Base-by-base conservation (phyloP, 2,797 vertebrate species). In the Steatocranus sp. region DNA sequence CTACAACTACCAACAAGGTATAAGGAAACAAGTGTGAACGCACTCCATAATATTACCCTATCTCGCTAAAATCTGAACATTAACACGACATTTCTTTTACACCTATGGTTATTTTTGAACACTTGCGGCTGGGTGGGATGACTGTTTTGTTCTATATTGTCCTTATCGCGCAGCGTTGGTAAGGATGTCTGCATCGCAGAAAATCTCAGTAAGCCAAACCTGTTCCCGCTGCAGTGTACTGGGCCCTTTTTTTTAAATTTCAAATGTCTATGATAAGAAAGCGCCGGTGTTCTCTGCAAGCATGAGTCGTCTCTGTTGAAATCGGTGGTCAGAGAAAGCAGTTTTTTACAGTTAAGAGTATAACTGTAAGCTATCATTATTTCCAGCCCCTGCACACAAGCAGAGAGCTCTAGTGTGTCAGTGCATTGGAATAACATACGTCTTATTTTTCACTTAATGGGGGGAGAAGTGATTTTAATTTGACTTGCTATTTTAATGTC, bases 1-100 rank as follows among this genome's bases (percentile, higher is more conserved):
- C 83, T 81, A 68, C 91, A 88, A 83, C 90, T 78, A 83, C 86
- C 61, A 85, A 84, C 80, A 90, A 93, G 93, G 93, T 94, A 94
- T 3, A 50, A 43, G 18, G 25, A 32, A 38, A 84, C 11, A 74
- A 81, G 56, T 58, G 34, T n/a, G 18, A 4, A 10, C 43, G 23
- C 8, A 5, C 53, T 36, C 18, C 4, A 2, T 48, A 3, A n/a
- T 38, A 20, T 38, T 7, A 56, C 5, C 14, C 17, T 15, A 34
- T 14, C 5, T 25, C 50, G 7, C 50, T 18, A 32, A 4, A 76
- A 38, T 6, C 3, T 6, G 30, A 8, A 23, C 25, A 7, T 87
- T 41, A 12, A 14, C 9, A 3, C 15, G 20, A 12, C 25, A 14
- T 80, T 86, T 75, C 17, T 53, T 56, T 50, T 5, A n/a, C 4